phyloP scores from a whole-genome alignment of 2,113 vertebrate genomes.

The Cryptotis parvus region DNA sequence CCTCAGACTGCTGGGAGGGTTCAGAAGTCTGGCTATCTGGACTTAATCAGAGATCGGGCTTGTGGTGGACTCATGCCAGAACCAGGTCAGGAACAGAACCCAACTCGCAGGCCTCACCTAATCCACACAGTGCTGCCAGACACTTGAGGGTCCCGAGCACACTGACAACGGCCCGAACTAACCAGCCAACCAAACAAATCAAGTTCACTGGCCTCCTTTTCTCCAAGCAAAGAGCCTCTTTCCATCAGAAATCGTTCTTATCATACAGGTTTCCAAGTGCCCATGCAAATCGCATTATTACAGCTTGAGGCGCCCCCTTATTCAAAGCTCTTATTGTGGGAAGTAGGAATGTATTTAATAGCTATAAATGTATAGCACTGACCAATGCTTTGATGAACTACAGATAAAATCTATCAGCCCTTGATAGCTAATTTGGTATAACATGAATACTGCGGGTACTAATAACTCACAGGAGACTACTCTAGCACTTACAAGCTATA shows the following conservation, averaged over 20 bases:
- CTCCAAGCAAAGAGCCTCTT: background rate
- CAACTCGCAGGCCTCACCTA: background rate
- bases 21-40: background rate
- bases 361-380: constrained; percentile 44
- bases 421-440: constrained; percentile 85
- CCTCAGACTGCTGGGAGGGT: background rate
- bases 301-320: constrained; percentile 28
- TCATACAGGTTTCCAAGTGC: background rate
- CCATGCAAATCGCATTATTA: background rate
- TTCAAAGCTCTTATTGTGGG: constrained; percentile 10
- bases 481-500: constrained; percentile 84
- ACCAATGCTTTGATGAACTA: constrained; percentile 78
- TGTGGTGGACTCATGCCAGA: background rate
- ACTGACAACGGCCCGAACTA: background rate
- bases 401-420: constrained; percentile 83
- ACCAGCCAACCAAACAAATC: too few relatives aligned
- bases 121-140: background rate
- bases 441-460: constrained; percentile 83
- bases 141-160: background rate
- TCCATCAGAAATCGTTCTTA: background rate
- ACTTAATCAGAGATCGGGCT: background rate
- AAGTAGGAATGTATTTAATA: constrained; percentile 7
- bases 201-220: background rate
- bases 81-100: background rate
- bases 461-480: constrained; percentile 86